Evolutionary conservation across 2,888 invertebrate genomes (phyloP), one percentile per base, ranked within the genome.

Genomic region (Dynastes hyllus): DNA sequence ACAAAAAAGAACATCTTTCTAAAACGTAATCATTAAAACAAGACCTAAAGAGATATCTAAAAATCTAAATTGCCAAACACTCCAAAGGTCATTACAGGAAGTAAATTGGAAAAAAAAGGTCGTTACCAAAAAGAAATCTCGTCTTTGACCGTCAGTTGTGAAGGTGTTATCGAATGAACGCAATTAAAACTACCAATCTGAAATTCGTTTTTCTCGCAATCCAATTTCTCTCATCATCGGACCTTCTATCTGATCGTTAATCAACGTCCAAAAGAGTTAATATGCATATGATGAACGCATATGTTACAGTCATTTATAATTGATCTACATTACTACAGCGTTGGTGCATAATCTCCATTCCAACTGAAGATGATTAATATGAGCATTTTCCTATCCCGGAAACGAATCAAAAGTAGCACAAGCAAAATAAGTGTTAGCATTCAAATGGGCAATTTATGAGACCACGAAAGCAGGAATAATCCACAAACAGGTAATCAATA

Each of bases 31-130:
- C n/a, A n/a, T 55, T n/a, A n/a, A 55, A 55, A 55, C n/a, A 22
- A 55, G 8, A 55, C n/a, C 55, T 1, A 22, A 16, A n/a, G n/a
- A n/a, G 22, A 55, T 55, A 11, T 1, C n/a, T 22, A 45, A n/a
- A 22, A 55, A 55, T n/a, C 22, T 55, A 55, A 55, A 55, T 55
- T 53, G 53, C 53, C 11, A 53, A 53, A 53, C 11, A 53, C 53
- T 16, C 55, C 22, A 11, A 11, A 6, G 55, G 13, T 22, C 16
- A 16, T 55, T n/a, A 53, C 55, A 1, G n/a, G 11, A 22, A 55
- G 5, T 11, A 55, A 55, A 55, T 45, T 45, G 55, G 16, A 55
- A 55, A 55, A 55, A 45, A 45, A 45, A 45, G 45, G 2, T 45
- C 45, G n/a, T n/a, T 13, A 22, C 55, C 16, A 32, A n/a, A 3